These are phyloP conservation scores for Cataglyphis hispanica DNA, from an alignment of 1,140 invertebrate genomes.

Conservation along the genomic window DNA sequence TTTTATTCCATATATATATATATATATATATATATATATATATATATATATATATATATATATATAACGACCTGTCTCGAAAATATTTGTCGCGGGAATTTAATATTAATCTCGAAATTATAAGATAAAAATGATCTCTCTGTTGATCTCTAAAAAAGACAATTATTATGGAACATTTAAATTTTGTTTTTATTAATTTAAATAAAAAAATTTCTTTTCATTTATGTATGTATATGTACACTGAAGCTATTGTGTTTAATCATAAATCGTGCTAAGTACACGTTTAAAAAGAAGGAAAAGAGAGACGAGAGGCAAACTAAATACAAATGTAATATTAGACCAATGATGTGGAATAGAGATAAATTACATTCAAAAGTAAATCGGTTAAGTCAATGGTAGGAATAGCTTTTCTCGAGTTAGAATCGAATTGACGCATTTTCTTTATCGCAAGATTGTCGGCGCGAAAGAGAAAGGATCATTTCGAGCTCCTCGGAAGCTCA, in stretches of 20 bases:
- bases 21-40: conserved; percentile 7
- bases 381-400: background rate
- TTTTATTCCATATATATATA: background rate
- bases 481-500: conserved; percentile 60
- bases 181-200: conserved; percentile 14
- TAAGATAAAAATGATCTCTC: background rate
- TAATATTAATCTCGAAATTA: background rate
- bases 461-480: conserved; percentile 24
- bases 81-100: conserved; percentile 26
- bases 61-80: conserved; percentile 37
- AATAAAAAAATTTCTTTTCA: background rate
- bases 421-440: conserved; percentile 10
- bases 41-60: background rate
- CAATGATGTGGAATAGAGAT: background rate
- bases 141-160: background rate
- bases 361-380: conserved; percentile 5
- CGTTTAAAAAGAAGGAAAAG: background rate
- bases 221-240: background rate
- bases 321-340: background rate
- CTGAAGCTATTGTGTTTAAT: background rate
- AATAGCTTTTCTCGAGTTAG: background rate
- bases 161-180: background rate
- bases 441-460: conserved; percentile 12
- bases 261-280: background rate
- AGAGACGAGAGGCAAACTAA: background rate